Evolutionary conservation across 2,113 vertebrate species (phyloP), one percentile per base, ranked within the genome.

Genomic region (Furnarius figulus): DNA sequence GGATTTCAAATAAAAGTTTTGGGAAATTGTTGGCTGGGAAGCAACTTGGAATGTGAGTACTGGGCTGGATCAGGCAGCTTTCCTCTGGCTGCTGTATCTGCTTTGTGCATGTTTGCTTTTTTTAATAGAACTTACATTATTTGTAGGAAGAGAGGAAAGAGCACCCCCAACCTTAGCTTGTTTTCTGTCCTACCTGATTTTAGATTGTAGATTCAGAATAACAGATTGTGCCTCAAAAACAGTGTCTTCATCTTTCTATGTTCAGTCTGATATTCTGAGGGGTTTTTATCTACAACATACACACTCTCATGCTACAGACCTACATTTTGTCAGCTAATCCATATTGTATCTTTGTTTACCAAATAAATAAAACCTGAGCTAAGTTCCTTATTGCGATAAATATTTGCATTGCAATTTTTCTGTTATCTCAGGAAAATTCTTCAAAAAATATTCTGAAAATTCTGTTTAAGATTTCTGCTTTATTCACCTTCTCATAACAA

Each of bases 1-100:
- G 62, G 74, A 39, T 89, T 94, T 94, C 25, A 91, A 61, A 53
- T 89, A 74, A 73, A 55, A 63, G 49, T 78, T 89, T 91, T 94
- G 87, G 77, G 71, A 82, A 87, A 71, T 91, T 0, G 2, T 70
- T 94, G 90, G 49, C 87, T 89, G 30, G 46, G 75, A 89, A 73
- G 70, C 58, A 83, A 12, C 31, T 85, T 89, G 87, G 91, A 70
- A 55, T 70, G 42, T 66, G 85, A 81, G 39, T 37, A 9, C 65
- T 68, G 39, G 37, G 63, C 49, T 0, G 0, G 63, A 63, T 59
- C 68, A 53, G 50, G 49, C 72, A 94, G 62, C 58, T 88, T 72
- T 89, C 56, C n/a, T 90, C 59, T 61, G 65, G 61, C 40, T 91
- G 44, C 66, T 85, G 62, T 63, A 23, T 70, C 55, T 84, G 27